Evolutionary conservation across 2,113 vertebrate species (phyloP).

Genomic region (Phylloscopus trochiloides): DNA sequence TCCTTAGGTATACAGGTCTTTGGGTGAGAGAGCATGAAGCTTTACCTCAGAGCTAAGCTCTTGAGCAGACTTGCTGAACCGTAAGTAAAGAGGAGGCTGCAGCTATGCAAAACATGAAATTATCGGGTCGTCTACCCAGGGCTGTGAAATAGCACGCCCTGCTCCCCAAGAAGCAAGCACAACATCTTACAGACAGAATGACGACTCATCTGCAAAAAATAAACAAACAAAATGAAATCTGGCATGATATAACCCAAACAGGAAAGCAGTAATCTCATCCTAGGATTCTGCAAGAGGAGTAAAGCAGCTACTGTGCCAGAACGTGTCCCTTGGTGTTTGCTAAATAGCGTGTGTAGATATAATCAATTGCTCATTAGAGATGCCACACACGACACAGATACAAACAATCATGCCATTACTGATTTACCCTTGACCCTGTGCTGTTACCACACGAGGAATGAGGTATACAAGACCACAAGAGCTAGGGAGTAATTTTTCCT

Average conservation of each 20-base stretch:
- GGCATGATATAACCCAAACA: neutral
- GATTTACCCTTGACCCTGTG: neutral
- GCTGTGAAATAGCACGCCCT: neutral
- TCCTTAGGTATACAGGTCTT: neutral
- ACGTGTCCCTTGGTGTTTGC: neutral
- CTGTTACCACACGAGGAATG: neutral
- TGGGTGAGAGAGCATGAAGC: neutral
- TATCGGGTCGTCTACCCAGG: neutral
- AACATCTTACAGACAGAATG: neutral
- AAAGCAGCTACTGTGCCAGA: neutral
- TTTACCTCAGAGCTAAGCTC: neutral
- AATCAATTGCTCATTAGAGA: slow-evolving; percentile 2
- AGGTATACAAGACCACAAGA: neutral
- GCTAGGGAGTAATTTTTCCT: neutral
- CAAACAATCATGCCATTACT: neutral
- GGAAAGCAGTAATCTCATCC: neutral
- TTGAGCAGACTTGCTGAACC: neutral
- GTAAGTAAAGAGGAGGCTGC: neutral
- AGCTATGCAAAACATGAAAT: neutral
- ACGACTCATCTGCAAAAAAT: neutral
- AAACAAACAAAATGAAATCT: neutral
- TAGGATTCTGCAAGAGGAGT: neutral
- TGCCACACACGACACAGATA: neutral
- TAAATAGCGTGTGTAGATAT: neutral
- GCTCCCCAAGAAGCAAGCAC: neutral